These are phyloP conservation scores for Pungitius pungitius DNA, from an alignment of 2,113 vertebrate species.

Conservation along the genomic window DNA sequence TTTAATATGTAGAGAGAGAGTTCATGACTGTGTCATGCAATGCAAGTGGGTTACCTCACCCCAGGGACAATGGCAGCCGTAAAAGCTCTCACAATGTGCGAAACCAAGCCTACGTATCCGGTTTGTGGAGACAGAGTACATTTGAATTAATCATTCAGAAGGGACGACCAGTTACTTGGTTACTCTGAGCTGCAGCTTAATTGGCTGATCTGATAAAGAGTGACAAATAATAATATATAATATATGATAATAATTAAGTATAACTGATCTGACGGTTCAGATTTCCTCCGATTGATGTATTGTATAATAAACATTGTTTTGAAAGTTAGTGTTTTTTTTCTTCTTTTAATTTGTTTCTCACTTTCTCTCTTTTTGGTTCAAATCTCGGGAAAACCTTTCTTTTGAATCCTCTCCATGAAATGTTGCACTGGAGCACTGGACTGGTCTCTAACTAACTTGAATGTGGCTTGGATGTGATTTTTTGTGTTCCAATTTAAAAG, in stretches of 20 bases:
- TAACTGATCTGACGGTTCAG: not conserved
- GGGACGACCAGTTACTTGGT: not conserved
- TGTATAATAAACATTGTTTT: not conserved
- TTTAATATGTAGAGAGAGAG: conserved; percentile 24
- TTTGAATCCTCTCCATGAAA: conserved; percentile 43
- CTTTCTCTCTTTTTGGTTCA: conserved; percentile 17
- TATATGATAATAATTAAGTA: not conserved
- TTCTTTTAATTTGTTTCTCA: not conserved
- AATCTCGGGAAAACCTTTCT: conserved; percentile 35
- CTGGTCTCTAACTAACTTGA: no score
- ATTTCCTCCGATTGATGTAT: not conserved
- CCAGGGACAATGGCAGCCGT: conserved; percentile 22
- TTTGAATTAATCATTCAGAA: conserved; percentile 63
- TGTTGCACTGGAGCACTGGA: conserved; percentile 31
- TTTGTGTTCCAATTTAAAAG: conserved; percentile 18
- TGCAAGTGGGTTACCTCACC: conserved; percentile 31
- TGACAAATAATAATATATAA: conserved; percentile 2
- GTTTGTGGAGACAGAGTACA: conserved; percentile 19
- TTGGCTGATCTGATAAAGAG: conserved; percentile 1
- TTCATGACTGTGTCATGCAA: conserved; percentile 44
- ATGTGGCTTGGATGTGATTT: not conserved
- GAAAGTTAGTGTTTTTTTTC: not conserved
- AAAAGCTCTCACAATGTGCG: conserved; percentile 48
- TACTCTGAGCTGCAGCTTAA: not conserved
- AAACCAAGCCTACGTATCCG: conserved; percentile 44